Base-by-base conservation (phyloP, 2,888 invertebrate genomes). In the Sialis fuliginosa region DNA sequence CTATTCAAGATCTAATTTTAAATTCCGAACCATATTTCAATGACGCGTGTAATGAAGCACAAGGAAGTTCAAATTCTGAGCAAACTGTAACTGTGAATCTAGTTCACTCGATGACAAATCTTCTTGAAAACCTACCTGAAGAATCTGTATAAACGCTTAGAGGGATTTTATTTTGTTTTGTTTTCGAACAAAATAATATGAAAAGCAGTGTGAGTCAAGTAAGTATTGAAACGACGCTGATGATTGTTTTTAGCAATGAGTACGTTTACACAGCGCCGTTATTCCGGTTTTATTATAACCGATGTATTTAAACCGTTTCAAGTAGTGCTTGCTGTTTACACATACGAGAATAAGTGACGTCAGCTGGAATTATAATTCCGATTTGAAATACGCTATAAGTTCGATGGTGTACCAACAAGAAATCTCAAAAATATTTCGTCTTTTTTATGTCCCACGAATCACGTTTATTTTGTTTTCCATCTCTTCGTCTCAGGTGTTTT, bases 21-120 rank as follows among this genome's bases (percentile, higher is more conserved):
- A 93, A 92, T 45, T 74, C 83, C 35, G 95, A 96, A 67, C 96
- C 95, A 0, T 96, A 95, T 66, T 96, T 88, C 69, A 96, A 96
- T 65, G 95, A 96, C 67, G 95, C 95, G 10, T 95, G 95, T 3
- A 96, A 92, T 62, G 95, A 95, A 61, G 87, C 85, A 57, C 93
- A 95, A 63, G 83, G 63, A 68, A 90, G 89, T 44, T 86, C 88
- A 0, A 90, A 91, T 59, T 86, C 91, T 62, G 93, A 91, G 44
- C 75, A 96, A 69, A 89, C 93, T 84, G 95, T 90, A n/a, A 77
- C 93, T 2, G 71, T 95, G 39, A 95, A 93, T 64, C 71, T 93
- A 52, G 86, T 92, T 7, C 91, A 93, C 66, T 83, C 91, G 1
- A 88, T 91, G 74, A 82, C 83, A 0, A 84, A 84, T 60, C 72